Base-by-base conservation (phyloP, 2,888 invertebrate species). In the Drymonia ruficornis region DNA sequence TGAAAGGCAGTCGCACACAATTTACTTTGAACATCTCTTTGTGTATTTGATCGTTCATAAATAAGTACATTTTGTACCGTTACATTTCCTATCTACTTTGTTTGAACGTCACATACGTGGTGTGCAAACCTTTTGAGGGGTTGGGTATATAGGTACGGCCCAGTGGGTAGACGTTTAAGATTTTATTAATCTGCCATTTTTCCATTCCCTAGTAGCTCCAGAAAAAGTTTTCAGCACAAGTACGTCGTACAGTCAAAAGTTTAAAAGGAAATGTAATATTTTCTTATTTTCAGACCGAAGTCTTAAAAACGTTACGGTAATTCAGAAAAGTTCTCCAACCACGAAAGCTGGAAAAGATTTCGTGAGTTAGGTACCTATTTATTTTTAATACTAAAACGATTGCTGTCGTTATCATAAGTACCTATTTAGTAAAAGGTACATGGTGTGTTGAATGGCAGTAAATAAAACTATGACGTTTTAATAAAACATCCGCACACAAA, bases 1-100 rank as follows among this genome's bases (percentile, higher is more conserved):
- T 42, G 40, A 57, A 69, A 72, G 67, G 62, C 62, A 57, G 61
- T 70, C 61, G 59, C 55, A 52, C 59, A 63, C 60, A 62, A 63
- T 66, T 66, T 54, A 45, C 58, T 63, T 70, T 66, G 57, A 72
- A 70, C 61, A 70, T 69, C 55, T 59, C 66, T 70, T 63, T 69
- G 61, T 72, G 53, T 55, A 56, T 40, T 52, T 62, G 64, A 64
- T 62, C 55, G 66, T 51, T 62, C 47, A 53, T 61, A 72, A 60
- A 63, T 53, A 61, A 55, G 31, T 47, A 61, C 40, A 49, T 58
- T 63, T 44, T 57, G 42, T 58, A 52, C 29, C 16, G 34, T 45
- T 46, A 48, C 38, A 49, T 44, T 40, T 31, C 29, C 8, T 45
- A 18, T n/a, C 38, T 55, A 16, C 55, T 43, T 49, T 19, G 19